These are phyloP conservation scores for Perca flavescens DNA, from an alignment of 2,113 vertebrate species.

Conservation along the genomic window DNA sequence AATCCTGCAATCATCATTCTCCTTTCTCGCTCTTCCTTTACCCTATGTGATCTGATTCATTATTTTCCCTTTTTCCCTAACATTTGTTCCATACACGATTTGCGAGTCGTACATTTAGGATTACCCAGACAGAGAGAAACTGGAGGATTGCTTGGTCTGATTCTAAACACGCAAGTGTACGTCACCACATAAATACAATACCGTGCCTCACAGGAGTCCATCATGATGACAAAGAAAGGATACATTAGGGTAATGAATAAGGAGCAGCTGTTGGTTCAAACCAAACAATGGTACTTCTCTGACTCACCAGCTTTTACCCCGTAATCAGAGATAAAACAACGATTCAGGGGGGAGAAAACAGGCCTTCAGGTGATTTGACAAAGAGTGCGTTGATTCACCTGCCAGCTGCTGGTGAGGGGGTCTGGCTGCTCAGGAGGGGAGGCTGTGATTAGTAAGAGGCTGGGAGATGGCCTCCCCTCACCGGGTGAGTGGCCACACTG, in stretches of 20 bases:
- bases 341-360: slow-evolving; percentile 16
- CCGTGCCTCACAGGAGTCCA: neutral
- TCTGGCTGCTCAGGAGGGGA: slow-evolving; percentile 23
- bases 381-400: slow-evolving; percentile 78
- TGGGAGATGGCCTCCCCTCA: slow-evolving; percentile 64
- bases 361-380: slow-evolving; percentile 71
- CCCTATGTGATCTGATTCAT: neutral
- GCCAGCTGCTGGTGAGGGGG: slow-evolving; percentile 56
- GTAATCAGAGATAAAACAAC: slow-evolving; percentile 52
- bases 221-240: slow-evolving; percentile 29
- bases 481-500: slow-evolving; percentile 76
- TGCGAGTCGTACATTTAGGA: neutral
- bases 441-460: slow-evolving; percentile 63
- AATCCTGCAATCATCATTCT: neutral
- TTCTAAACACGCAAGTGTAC: neutral
- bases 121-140: neutral
- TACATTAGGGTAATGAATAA: slow-evolving; percentile 45
- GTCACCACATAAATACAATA: slow-evolving; percentile 19
- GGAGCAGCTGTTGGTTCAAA: slow-evolving; percentile 56
- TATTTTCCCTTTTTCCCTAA: neutral
- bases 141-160: slow-evolving; percentile 2
- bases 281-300: slow-evolving; percentile 39
- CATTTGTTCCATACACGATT: neutral
- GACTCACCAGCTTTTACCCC: slow-evolving; percentile 54
- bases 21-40: slow-evolving; percentile 10